phyloP scores from a whole-genome alignment of 2,113 vertebrate genomes.

The Falcunculus frontatus region DNA sequence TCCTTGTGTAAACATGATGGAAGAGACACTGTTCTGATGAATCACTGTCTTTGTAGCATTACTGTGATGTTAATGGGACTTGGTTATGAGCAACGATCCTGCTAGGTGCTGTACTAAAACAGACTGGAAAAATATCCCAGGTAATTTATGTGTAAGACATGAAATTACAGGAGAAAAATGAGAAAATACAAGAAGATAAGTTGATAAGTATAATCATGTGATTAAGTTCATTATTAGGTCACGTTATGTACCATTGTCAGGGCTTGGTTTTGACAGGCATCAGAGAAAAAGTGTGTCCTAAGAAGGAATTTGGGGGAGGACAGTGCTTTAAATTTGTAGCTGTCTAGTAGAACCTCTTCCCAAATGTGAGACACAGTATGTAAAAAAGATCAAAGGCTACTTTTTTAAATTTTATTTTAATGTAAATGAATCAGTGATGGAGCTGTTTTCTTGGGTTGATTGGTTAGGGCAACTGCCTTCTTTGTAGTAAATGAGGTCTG shows the following conservation, averaged over 20 bases:
- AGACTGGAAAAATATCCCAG: not conserved
- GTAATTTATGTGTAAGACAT: not conserved
- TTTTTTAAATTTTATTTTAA: not conserved
- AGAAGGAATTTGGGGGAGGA: not conserved
- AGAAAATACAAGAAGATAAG: not conserved
- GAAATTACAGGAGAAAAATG: not conserved
- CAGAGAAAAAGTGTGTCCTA: not conserved
- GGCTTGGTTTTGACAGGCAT: not conserved
- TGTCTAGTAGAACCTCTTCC: not conserved
- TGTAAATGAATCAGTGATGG: not conserved
- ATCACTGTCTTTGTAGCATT: not conserved
- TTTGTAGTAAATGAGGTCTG: not conserved
- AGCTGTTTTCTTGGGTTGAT: not conserved
- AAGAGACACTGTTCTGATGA: not conserved
- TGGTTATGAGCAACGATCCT: not conserved
- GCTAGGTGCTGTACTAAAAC: not conserved
- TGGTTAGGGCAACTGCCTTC: not conserved
- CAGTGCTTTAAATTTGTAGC: not conserved
- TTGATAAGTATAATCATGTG: not conserved
- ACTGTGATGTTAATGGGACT: not conserved
- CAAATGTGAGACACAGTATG: not conserved
- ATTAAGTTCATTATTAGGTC: not conserved
- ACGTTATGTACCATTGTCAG: not conserved
- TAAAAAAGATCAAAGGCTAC: not conserved
- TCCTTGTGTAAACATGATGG: not conserved